Evolutionary conservation across 2,797 vertebrate species (phyloP), one percentile per base, ranked within the genome.

Genomic region (Eidolon dupreanum): DNA sequence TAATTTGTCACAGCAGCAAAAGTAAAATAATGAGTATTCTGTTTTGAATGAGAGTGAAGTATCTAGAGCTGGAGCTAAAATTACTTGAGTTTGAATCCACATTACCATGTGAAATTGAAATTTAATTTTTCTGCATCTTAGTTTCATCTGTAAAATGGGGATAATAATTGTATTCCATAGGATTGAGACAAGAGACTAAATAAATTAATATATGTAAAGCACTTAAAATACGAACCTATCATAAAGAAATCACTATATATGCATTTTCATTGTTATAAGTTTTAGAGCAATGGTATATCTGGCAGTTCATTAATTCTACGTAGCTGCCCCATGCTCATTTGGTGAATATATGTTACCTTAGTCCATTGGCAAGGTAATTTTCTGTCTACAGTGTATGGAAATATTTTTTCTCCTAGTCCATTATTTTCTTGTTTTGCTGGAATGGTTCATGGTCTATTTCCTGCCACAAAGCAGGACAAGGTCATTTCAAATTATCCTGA

Each of bases 401-500:
- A 81, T 61, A 28, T 5, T 59, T 24, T 84, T 26, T 26, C 24
- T 88, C 9, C 38, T 49, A 55, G 6, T 85, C 31, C 66, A 26
- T 88, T 90, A 85, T 66, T 77, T 85, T 65, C 8, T 24, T 84
- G 6, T 84, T 93, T 57, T 71, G 1, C 43, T 92, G 19, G 22
- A 55, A 85, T 81, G 5, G 22, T 49, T 92, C 61, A 33, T 63
- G 24, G n/a, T 33, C 51, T 86, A 65, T 92, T 92, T 92, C 28
- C 38, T 74, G n/a, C 13, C n/a, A 81, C 16, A 81, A 75, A 85
- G 12, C 22, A 96, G 49, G 8, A 51, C 16, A 71, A 55, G 8
- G 22, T 41, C 31, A 88, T 94, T 95, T 91, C 24, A 93, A 83
- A 78, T 74, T 31, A 65, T 87, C 61, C 46, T 85, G 57, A 82